Base-by-base conservation (phyloP, 2,113 vertebrate species). In the Speoplatyrhinus poulsoni region DNA sequence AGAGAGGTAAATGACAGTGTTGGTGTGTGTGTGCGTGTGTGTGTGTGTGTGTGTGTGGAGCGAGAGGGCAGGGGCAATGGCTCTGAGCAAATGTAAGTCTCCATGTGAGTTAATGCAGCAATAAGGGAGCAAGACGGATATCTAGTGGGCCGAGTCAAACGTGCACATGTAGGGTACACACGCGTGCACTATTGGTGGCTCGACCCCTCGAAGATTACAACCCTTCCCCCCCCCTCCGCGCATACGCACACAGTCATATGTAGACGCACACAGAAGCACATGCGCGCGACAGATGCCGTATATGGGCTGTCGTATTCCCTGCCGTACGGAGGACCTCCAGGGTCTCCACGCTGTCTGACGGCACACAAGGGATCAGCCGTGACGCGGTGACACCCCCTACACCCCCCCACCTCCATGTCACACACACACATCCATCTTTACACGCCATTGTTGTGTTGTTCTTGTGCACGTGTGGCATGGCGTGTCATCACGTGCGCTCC, bases 361-460 rank as follows among this genome's bases (percentile, higher is more conserved):
- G 88, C 76, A 89, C 90, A 90, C 85, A 77, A 80, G 87, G 88
- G 90, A 92, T 91, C 84, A 90, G 80, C 85, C 80, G 83, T 89
- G 87, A 88, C 90, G 90, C 88, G 60, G 67, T 90, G 85, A 89
- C 85, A 84, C 85, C 26, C 26, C 26, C 26, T 1, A 1, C 12
- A 58, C 81, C 74, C 58, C 56, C 56, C 1, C 36, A 41, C 0
- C 4, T 41, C 36, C 67, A 50, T 81, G 70, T 81, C 80, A 79
- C 76, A 82, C 84, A 82, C 84, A 82, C 75, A 65, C 65, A 49
- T 41, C 68, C 58, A 57, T 67, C 46, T 67, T 70, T 62, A 73
- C 65, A 70, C 26, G 26, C 56, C 63, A 47, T 8, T 32, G 49
- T 61, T 56, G 53, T 32, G 69, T 46, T 46, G 32, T 69, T 53